Conservation (phyloP, 2,888 invertebrate genomes). For the Synergus gifuensis region DNA sequence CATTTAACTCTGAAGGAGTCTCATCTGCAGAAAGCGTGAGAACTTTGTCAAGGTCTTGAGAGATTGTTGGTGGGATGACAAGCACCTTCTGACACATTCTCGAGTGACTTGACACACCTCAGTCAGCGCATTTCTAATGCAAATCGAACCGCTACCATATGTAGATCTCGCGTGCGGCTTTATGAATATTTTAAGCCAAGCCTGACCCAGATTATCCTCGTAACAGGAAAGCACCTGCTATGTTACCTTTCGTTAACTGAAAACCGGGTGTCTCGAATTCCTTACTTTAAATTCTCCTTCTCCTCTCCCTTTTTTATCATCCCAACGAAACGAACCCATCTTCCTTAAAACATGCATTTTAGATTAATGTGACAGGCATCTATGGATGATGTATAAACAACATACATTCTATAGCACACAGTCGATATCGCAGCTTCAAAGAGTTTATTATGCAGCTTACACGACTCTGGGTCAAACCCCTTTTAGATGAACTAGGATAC, state of each 20-base stretch:
- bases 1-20: neutral
- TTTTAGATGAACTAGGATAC: slow-evolving; percentile 18
- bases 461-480: slow-evolving; percentile 31
- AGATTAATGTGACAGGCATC: neutral
- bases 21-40: neutral
- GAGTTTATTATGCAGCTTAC: slow-evolving; percentile 23
- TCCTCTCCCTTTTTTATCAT: neutral
- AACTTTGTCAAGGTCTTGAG: slow-evolving; percentile 15
- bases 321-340: neutral
- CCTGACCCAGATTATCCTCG: slow-evolving; percentile 74
- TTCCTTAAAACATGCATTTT: neutral
- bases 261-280: slow-evolving; percentile 7
- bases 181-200: slow-evolving; percentile 74
- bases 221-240: slow-evolving; percentile 65
- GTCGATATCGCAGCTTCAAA: slow-evolving; percentile 3
- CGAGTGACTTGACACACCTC: slow-evolving; percentile 67
- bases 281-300: neutral
- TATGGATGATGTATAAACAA: neutral
- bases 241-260: slow-evolving; percentile 44
- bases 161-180: slow-evolving; percentile 71
- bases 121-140: slow-evolving; percentile 72
- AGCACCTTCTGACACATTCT: slow-evolving; percentile 52
- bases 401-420: slow-evolving; percentile 7
- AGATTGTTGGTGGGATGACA: neutral
- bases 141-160: slow-evolving; percentile 68